Base-by-base conservation (phyloP, 2,797 vertebrate genomes). In the Chrosomus eos region DNA sequence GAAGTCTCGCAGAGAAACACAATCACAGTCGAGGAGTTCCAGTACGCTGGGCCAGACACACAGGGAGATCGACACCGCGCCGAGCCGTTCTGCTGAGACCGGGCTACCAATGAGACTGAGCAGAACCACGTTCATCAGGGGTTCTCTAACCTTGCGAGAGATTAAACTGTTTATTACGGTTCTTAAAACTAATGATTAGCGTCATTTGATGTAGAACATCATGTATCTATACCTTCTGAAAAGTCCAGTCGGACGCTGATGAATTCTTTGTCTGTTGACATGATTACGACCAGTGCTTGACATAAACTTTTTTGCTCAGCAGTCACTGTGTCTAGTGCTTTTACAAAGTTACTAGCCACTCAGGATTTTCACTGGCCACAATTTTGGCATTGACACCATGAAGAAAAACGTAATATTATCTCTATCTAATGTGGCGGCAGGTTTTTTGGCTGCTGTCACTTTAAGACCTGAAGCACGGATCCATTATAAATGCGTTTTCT, bases 1-100 rank as follows among this genome's bases (percentile, higher is more conserved):
- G 88, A 93, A 91, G 93, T 94, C 96, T 95, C 94, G 94, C 94
- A 94, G 94, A 94, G 93, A 95, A 95, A 93, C 91, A 94, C 96
- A 95, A 96, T 94, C 95, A 93, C 91, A 94, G 94, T 95, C 96
- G 88, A 94, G 93, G 93, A 93, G 93, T 93, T 90, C 92, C 90
- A 88, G 90, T 87, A 87, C 28, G 51, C 86, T 81, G n/a, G 68
- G 78, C 82, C 60, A 86, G 75, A 80, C 74, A 73, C 64, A 45
- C 26, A 33, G 60, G 81, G 72, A 74, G 71, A 55, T 55, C 33
- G 45, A 18, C 38, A n/a, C 36, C 68, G 10, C 11, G 68, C 80
- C 51, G 5, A 60, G 67, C 53, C 13, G 9, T 64, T 66, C 58
- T 76, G 60, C 53, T 36, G 62, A 67, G 71, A 64, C 71, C 31